These are phyloP conservation scores for Calephelis virginiensis DNA, from an alignment of 1,140 invertebrate genomes.

Conservation along the genomic window DNA sequence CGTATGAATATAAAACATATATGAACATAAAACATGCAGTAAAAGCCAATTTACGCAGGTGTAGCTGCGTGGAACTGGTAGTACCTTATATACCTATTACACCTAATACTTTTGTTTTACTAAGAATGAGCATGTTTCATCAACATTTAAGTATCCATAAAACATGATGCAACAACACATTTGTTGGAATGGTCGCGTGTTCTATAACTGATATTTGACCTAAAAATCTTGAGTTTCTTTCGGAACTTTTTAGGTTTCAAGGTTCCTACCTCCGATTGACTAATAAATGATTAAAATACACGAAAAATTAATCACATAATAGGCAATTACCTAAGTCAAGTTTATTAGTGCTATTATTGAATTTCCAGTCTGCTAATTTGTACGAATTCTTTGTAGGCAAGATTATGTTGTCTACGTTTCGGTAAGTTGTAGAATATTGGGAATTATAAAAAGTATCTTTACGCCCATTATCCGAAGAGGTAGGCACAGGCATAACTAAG, in stretches of 20 bases:
- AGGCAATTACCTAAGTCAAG: constrained; percentile 1
- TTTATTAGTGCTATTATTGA: not conserved
- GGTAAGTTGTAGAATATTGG: no score
- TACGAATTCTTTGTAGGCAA: not conserved
- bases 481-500: no score
- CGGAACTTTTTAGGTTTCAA: constrained; percentile 7
- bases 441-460: no score
- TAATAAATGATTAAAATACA: constrained; percentile 10
- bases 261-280: constrained; percentile 3
- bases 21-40: no score
- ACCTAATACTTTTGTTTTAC: no score
- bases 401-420: no score
- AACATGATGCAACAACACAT: not conserved
- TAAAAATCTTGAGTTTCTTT: constrained; percentile 15
- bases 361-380: not conserved
- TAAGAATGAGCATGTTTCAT: no score
- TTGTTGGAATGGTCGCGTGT: constrained; percentile 11
- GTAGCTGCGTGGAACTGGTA: no score
- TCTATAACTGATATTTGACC: constrained; percentile 9
- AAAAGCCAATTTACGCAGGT: no score
- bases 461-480: no score
- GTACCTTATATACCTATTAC: no score
- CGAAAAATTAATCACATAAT: not conserved
- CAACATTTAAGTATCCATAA: not conserved
- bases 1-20: no score